Conservation (phyloP, 2,888 invertebrate genomes). For the Meteorus cinctellus region DNA sequence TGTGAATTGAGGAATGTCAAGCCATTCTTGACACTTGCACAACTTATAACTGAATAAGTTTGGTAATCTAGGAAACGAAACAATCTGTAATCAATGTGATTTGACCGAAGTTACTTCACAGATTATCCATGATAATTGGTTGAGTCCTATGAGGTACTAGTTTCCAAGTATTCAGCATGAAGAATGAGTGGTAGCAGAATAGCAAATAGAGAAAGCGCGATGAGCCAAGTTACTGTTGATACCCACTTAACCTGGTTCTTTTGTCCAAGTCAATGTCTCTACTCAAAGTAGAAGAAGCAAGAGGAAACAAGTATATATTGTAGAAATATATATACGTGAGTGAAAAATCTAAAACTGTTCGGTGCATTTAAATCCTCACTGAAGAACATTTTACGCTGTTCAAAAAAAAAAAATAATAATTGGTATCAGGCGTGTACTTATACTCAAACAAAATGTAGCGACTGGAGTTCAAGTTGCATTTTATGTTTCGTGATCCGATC, state of each 20-base stretch:
- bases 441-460: no score
- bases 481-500: no score
- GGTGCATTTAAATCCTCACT: no score
- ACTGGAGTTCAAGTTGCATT: no score
- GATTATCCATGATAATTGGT: constrained; percentile 14
- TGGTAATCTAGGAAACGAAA: no score
- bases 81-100: not conserved
- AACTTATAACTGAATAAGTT: no score
- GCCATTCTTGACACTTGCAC: no score
- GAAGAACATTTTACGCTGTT: no score
- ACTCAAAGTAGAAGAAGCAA: constrained; percentile 13
- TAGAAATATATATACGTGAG: not conserved
- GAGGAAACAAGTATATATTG: constrained; percentile 4
- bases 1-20: no score
- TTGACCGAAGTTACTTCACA: not conserved
- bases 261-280: constrained; percentile 51
- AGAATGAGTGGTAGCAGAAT: constrained; percentile 37
- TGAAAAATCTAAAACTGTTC: no score
- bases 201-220: constrained; percentile 36
- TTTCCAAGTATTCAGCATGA: constrained; percentile 14
- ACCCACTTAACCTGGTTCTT: constrained; percentile 60
- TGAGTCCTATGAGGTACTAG: not conserved
- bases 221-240: constrained; percentile 57
- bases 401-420: no score
- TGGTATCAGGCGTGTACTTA: no score